Evolutionary conservation across 2,797 vertebrate species (phyloP), one percentile per base, ranked within the genome.

Genomic region (Argentina silus): DNA sequence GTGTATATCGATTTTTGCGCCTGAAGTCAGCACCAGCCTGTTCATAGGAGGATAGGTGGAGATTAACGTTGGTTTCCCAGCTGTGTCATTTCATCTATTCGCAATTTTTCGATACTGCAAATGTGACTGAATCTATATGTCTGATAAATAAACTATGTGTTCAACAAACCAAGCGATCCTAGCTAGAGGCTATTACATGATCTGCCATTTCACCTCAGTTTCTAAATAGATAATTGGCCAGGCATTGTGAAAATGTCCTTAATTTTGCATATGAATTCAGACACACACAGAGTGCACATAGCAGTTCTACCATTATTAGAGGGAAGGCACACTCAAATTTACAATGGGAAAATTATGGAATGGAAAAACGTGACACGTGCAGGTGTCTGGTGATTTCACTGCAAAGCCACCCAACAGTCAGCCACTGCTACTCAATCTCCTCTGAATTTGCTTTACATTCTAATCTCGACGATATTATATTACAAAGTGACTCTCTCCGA

Each of bases 1-100:
- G 72, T 67, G 47, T 59, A 75, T 89, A 91, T 91, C 83, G 23
- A 90, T 90, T 83, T 78, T 65, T 77, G 75, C 77, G 79, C 11
- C 56, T 70, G 76, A 81, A 80, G 67, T 80, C 70, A 65, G 56
- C 64, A 66, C 79, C 72, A 65, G 56, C 66, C 60, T 4, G 57
- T 67, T 78, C 27, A 19, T 43, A 12, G 48, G 72, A 84, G 75
- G 78, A 75, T 74, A 59, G 73, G 77, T 23, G 78, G 56, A 79
- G 80, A 86, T 86, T 78, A 80, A 81, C 77, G 75, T 63, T 76
- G 60, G 48, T 71, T 85, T 76, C 69, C 50, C 74, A 79, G 78
- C 64, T 57, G 70, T 81, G 78, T 83, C 53, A 50, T 71, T 83
- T 88, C 74, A 84, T 85, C 75, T 79, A 71, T 62, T 80, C 19